Evolutionary conservation across 2,113 vertebrate species (phyloP), one percentile per base, ranked within the genome.

Genomic region (Sylvia atricapilla): DNA sequence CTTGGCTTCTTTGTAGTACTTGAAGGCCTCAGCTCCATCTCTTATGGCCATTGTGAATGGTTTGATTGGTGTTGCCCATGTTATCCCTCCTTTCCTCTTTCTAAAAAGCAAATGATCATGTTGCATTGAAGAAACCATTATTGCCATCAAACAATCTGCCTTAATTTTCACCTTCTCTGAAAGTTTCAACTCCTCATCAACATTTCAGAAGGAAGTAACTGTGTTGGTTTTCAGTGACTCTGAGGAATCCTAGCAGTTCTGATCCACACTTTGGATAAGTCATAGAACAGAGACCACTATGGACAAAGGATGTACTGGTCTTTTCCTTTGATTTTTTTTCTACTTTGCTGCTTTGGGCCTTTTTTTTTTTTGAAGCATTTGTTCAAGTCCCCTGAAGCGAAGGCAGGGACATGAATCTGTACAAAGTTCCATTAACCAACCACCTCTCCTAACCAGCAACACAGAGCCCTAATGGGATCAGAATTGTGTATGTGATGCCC

Each of bases 1-100:
- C 95, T 97, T 96, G 90, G 90, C 37, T 95, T 96, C 96, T 97
- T 96, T 97, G 96, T 97, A 97, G 95, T 96, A 66, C 74, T 74
- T 97, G 93, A 94, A 96, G 95, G 95, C 94, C 85, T 87, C 70
- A 39, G 94, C 88, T 95, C 82, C 78, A 94, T 92, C 94, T 91
- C 96, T 97, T 91, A 81, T 93, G 89, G 90, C 92, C 93, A 94
- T 96, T 97, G 91, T 97, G 85, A 95, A 95, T 78, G 90, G 77
- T 95, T 87, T 91, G 93, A 96, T 93, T 96, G 94, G 93, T 94
- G 90, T 91, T 96, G 94, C 82, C 72, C 92, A 93, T 93, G 84
- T 89, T 88, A 82, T 90, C 85, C 76, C 86, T 72, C 92, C 96
- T 95, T 80, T 95, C 86, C 78, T 74, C 88, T 94, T 93, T 84